These are phyloP conservation scores for Watersipora subatra DNA, from an alignment of 1,140 invertebrate species.

Conservation along the genomic window DNA sequence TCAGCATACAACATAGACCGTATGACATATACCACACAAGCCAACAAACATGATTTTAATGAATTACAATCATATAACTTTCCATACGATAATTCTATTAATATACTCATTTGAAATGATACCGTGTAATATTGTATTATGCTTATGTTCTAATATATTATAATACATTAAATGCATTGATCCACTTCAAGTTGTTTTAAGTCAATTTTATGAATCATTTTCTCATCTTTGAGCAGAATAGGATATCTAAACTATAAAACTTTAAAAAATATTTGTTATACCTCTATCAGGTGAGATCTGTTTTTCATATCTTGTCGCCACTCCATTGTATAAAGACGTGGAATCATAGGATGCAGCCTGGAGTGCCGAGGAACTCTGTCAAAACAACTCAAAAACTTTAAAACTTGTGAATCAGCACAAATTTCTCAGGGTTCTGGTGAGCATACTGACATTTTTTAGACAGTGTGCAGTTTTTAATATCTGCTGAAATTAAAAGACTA, in stretches of 20 bases:
- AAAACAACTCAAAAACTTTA: not conserved
- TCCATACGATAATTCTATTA: not conserved
- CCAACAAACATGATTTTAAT: no score
- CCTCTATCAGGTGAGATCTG: constrained; percentile 30
- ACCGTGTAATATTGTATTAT: not conserved
- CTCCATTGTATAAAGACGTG: constrained; percentile 30
- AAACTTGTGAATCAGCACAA: no score
- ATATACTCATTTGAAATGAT: not conserved
- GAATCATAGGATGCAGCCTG: constrained; percentile 29
- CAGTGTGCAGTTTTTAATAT: no score
- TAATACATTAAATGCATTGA: no score
- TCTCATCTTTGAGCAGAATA: not conserved
- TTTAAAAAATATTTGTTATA: no score
- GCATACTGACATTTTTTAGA: no score
- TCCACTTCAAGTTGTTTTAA: no score
- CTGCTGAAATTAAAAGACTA: no score
- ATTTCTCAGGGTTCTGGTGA: no score
- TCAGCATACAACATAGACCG: no score
- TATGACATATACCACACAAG: no score
- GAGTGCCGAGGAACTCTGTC: constrained; percentile 30
- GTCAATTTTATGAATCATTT: not conserved
- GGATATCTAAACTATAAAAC: not conserved
- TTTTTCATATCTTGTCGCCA: constrained; percentile 40
- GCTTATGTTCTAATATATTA: no score
- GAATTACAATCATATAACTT: not conserved